Base-by-base conservation (phyloP, 2,113 vertebrate species). In the Neodontobutis hainanensis region DNA sequence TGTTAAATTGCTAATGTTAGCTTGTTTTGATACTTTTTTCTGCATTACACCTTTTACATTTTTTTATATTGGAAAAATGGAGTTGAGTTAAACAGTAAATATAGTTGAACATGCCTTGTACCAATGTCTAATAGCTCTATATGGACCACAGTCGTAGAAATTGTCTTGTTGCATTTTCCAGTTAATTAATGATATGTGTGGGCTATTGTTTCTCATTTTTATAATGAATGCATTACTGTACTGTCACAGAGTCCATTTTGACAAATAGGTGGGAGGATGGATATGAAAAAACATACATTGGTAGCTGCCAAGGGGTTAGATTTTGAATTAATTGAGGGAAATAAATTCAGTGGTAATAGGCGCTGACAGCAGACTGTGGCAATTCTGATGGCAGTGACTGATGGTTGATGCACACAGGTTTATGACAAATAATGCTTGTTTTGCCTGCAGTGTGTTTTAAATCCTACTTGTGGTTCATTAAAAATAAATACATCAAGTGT, bases 311-410 rank as follows among this genome's bases (percentile, higher is more conserved):
- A 85, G 86, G 88, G 88, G 90, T 92, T 88, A 85, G 88, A 90
- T 88, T 92, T 89, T 83, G 89, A 91, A 92, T 91, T 93, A 93
- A 93, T 93, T 93, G 90, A 92, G 89, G 90, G 82, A 92, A 93
- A 92, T 92, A 87, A 90, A 92, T 92, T 91, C 91, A 89, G 88
- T 74, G 61, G 89, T 93, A 92, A 91, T 91, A 90, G 89, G 88
- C 84, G 81, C 85, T 88, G 89, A 92, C 91, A 92, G 87, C 89
- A 91, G 80, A 91, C 82, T 83, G 85, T 85, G 86, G 91, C 86
- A 84, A 83, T 87, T 91, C 78, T 91, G 90, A 92, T 91, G 87
- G 74, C 72, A 58, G 81, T 90, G 92, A 92, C 90, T 90, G 91
- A 92, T 91, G 88, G 87, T 85, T 92, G 88, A 91, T 90, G 85